Evolutionary conservation across 2,113 vertebrate species (phyloP), one percentile per base, ranked within the genome.

Genomic region (Bombycilla garrulus): DNA sequence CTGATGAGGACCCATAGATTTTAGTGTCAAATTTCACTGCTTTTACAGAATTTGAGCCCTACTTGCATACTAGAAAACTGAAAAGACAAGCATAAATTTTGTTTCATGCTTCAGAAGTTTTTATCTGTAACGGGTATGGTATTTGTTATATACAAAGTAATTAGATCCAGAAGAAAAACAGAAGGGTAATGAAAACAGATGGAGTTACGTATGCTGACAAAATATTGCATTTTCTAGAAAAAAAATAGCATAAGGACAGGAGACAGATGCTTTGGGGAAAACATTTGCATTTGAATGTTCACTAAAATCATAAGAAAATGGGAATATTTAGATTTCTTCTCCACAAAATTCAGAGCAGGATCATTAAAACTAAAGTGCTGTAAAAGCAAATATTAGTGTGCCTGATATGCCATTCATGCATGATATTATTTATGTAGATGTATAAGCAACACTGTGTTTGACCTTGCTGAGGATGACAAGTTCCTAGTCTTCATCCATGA

Each of bases 121-220:
- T 84, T 57, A 44, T 58, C 61, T 14, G 0, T 53, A 90, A 35
- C 31, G 11, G 7, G 12, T 36, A 76, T 80, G 61, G 35, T 57
- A 11, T 80, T 89, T 57, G 38, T 31, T 73, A 58, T 19, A 71
- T 53, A 38, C 82, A 48, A 67, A 84, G 15, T 82, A 88, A 81
- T 76, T 87, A 71, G 21, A 48, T 83, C 17, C 65, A 47, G 42
- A 89, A 76, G 38, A 61, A 91, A 95, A 78, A 33, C 47, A 83
- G 15, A n/a, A 86, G 47, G 16, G 19, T 93, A 94, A 84, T 91
- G 44, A 92, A 96, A 96, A 80, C 80, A 90, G 36, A 78, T 91
- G 36, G 28, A 94, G 13, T 15, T 86, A 35, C 42, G 2, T 56
- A 51, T 50, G 15, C 15, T 45, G 42, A 60, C 48, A 91, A 53